Evolutionary conservation across 2,113 vertebrate species (phyloP).

Genomic region (Dissostichus mawsoni): DNA sequence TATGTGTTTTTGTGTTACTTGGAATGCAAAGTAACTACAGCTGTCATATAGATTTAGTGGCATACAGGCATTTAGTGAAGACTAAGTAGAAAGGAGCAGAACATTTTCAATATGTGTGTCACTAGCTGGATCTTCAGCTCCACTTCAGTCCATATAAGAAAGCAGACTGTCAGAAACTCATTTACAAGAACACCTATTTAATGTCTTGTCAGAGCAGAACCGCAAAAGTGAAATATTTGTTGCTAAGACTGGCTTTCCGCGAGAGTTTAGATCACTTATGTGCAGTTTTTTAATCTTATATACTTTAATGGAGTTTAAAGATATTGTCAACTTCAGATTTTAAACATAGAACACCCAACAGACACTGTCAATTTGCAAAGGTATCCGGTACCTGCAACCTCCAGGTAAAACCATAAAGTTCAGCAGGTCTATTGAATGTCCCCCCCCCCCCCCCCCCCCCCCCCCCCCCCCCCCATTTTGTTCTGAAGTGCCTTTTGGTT

Average conservation of each 20-base stretch:
- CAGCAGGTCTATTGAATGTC: background rate
- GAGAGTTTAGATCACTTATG: background rate
- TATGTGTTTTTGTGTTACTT: background rate
- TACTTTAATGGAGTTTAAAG: background rate
- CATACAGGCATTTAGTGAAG: background rate
- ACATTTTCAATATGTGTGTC: background rate
- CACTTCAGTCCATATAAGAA: background rate
- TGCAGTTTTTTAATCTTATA: background rate
- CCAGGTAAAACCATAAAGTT: background rate
- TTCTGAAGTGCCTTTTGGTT: slow-evolving; percentile 7
- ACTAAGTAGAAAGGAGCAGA: background rate
- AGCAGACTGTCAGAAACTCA: background rate
- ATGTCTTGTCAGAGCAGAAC: background rate
- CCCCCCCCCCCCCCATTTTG: background rate
- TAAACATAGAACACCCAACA: too few species aligned
- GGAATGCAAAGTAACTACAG: background rate
- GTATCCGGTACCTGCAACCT: background rate
- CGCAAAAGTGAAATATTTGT: background rate
- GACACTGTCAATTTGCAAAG: too few species aligned
- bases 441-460: background rate
- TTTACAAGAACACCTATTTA: background rate
- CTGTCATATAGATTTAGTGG: background rate
- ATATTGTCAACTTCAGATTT: background rate
- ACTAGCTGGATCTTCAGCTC: background rate
- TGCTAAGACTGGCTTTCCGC: background rate